Base-by-base conservation (phyloP, 2,797 vertebrate species). In the Epinephelus coioides region DNA sequence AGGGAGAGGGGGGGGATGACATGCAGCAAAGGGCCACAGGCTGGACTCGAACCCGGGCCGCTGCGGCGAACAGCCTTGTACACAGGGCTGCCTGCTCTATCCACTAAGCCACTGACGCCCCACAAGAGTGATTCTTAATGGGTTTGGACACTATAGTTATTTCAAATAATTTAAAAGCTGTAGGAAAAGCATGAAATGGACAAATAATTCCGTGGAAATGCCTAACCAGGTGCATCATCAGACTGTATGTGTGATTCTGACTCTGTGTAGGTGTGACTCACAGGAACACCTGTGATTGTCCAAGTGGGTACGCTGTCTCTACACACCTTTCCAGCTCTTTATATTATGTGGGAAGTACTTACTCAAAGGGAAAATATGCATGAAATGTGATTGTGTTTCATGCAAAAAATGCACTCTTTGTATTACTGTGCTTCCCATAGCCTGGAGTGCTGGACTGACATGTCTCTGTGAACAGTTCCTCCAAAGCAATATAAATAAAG, bases 231-330 rank as follows among this genome's bases (percentile, higher is more conserved):
- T 60, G 38, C 30, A 60, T 7, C 49, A 50, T 71, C 50, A 6
- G 18, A 44, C 60, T 83, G 62, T 46, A 49, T 38, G 15, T 66
- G 61, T 79, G 81, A 74, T 55, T 78, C 74, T 34, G 30, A 34
- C 30, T 34, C 6, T 27, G 34, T 83, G 62, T 46, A 50, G 27
- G 15, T 62, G 61, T 79, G 81, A 77, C 59, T 79, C 74, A 79
- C 30, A 5, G 23, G 43, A 64, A 79, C 79, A 69, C 54, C 27
- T 76, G 59, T 61, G 75, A 49, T 51, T 65, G 61, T 63, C 46
- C 18, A 70, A 81, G 43, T 34, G 46, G 63, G 50, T 10, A 27
- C 14, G 50, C 54, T 67, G 60, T 69, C 46, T 73, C 74, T 44
- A 7, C 34, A 8, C 55, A 66, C 60, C 50, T 74, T 23, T 61